Base-by-base conservation (phyloP, 2,888 invertebrate genomes). In the Dilophus febrilis region DNA sequence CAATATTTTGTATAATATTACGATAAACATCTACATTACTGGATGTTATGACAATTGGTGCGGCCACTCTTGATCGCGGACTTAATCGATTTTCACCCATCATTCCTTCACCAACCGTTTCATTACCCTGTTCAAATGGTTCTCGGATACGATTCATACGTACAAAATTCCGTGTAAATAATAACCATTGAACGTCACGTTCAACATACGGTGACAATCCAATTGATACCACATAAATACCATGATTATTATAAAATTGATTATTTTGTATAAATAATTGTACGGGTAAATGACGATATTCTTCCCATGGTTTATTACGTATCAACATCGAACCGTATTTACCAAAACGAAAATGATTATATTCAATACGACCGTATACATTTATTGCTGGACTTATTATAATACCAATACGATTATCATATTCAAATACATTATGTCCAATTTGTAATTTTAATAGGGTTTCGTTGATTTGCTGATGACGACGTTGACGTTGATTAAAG, bases 11-110 rank as follows among this genome's bases (percentile, higher is more conserved):
- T 30, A 97, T 74, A 43, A 90, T 86, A 59, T 98, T 98, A 43
- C 95, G 71, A 50, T 72, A 87, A 3, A 97, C 72, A 34, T 78
- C 72, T 1, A 94, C 77, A 56, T 97, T 95, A 53, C 81, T 78
- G 0, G 94, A 94, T 0, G 88, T 84, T 16, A 97, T 71, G 1
- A 94, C 88, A 29, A 97, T 71, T 0, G 90, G 82, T 1, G 95
- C 97, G 2, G 94, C 84, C 0, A 95, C 94, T 48, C 86, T 70
- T 45, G 87, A 90, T 50, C 98, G 71, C 0, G 97, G 91, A 50
- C 82, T 83, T 32, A 97, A 60, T n/a, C 77, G 67, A 4, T 74
- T 72, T 46, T 74, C 71, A 2, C 59, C 64, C 29, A 56, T 51
- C 12, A 47, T 51, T 3, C 60, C 57, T 29, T 61, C 58, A 3